A percentile compares a stretch with the other conserved stretches of the same genome.
These are phyloP conservation scores for Chrosomus eos DNA, from an alignment of 2,797 vertebrate genomes.

Conservation along the genomic window DNA sequence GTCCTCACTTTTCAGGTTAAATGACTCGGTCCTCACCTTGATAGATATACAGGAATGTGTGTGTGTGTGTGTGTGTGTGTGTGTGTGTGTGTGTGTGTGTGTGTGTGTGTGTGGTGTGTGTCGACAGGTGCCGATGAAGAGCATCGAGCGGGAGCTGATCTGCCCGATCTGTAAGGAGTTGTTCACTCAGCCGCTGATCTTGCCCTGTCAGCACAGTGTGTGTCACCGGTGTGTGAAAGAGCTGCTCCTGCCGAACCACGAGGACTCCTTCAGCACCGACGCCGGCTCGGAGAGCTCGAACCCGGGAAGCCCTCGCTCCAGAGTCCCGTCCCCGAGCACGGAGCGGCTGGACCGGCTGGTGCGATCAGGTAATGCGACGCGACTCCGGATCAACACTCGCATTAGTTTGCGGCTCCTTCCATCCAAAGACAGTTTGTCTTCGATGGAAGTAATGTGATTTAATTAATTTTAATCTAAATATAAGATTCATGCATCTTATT, in stretches of 20 bases:
- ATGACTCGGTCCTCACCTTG: too few species aligned
- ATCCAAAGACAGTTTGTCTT: neutral
- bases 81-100: too few species aligned
- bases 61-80: too few species aligned
- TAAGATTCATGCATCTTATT: neutral
- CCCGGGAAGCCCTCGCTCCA: conserved; percentile 89
- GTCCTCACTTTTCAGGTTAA: too few species aligned
- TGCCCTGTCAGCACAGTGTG: conserved; percentile 96
- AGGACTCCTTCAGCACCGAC: conserved; percentile 86
- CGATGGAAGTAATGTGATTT: neutral
- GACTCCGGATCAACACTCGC: neutral
- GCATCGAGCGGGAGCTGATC: conserved; percentile 95
- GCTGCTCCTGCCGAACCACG: conserved; percentile 87
- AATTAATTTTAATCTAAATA: neutral
- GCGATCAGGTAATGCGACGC: conserved; percentile 85
- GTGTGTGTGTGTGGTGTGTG: neutral
- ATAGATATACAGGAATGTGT: too few species aligned
- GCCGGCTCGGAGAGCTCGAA: conserved; percentile 90
- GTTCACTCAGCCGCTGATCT: conserved; percentile 94
- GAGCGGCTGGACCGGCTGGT: conserved; percentile 91
- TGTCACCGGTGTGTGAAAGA: conserved; percentile 97
- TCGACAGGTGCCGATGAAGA: conserved; percentile 90
- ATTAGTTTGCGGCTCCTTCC: neutral
- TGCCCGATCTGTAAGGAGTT: conserved; percentile 97
- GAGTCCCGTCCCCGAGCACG: conserved; percentile 87